Percentiles rank a stretch among this genome's conserved stretches.
Conservation (phyloP, 2,797 vertebrate species). For the Helarctos malayanus region DNA sequence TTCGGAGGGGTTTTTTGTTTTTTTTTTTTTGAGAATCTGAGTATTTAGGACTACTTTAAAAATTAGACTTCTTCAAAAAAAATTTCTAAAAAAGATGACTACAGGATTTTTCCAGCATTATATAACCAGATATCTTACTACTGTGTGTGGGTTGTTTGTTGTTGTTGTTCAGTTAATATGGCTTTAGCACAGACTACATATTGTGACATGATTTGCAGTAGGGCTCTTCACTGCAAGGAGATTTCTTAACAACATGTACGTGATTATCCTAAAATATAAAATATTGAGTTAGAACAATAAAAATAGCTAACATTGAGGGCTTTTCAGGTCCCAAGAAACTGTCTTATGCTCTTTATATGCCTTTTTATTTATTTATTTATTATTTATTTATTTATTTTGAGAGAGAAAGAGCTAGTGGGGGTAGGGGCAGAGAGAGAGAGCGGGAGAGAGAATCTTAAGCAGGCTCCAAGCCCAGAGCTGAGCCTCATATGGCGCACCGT, state of each 20-base stretch:
- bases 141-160: background rate
- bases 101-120: background rate
- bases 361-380: background rate
- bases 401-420: background rate
- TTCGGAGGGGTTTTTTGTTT: background rate
- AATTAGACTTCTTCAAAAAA: slow-evolving; percentile 30
- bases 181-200: background rate
- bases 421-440: background rate
- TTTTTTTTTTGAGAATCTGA: background rate
- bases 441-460: background rate
- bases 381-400: background rate
- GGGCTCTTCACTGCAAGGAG: background rate
- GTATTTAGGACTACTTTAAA: background rate
- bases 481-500: accelerated
- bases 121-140: background rate
- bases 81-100: background rate
- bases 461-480: background rate
- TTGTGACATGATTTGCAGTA: background rate
- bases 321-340: background rate
- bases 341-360: background rate
- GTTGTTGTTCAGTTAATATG: background rate
- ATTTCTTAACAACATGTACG: background rate
- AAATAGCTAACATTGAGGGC: background rate
- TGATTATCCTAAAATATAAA: slow-evolving; percentile 30
- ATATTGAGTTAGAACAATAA: background rate